These are phyloP conservation scores for Pipra filicauda DNA, from an alignment of 2,113 vertebrate genomes.

Conservation along the genomic window DNA sequence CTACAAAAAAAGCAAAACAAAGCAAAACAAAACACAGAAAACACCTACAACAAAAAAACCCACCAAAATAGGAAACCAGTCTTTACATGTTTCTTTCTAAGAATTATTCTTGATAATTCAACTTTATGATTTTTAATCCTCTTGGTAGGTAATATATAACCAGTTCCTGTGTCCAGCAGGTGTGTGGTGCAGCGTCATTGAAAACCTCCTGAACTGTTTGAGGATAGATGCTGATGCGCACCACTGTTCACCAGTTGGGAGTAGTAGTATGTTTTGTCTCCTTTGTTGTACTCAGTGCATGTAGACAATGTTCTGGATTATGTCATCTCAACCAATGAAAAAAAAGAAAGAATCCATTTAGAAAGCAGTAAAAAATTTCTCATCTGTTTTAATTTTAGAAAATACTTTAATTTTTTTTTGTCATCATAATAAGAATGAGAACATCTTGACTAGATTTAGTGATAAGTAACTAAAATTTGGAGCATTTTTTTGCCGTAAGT, in stretches of 20 bases:
- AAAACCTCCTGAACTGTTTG: not conserved
- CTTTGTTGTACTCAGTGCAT: not conserved
- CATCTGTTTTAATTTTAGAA: not conserved
- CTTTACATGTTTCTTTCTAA: not conserved
- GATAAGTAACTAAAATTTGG: not conserved
- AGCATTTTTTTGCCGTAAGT: not conserved
- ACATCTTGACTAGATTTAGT: not conserved
- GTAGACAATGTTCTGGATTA: not conserved
- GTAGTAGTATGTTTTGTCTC: not conserved
- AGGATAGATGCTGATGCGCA: not conserved
- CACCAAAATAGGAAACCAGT: not conserved
- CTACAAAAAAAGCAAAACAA: no score
- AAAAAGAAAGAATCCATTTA: not conserved
- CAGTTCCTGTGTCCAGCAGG: not conserved
- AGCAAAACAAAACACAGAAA: not conserved
- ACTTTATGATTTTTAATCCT: not conserved
- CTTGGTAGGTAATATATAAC: not conserved
- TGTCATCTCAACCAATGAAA: not conserved
- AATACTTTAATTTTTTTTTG: not conserved
- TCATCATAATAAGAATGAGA: not conserved
- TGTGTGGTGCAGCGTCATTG: not conserved
- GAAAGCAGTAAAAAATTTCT: not conserved
- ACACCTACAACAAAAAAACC: not conserved
- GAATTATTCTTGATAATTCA: not conserved
- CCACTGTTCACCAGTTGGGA: not conserved